These are phyloP conservation scores for Phaenicophaeus curvirostris DNA, from an alignment of 2,797 vertebrate species.

Conservation along the genomic window DNA sequence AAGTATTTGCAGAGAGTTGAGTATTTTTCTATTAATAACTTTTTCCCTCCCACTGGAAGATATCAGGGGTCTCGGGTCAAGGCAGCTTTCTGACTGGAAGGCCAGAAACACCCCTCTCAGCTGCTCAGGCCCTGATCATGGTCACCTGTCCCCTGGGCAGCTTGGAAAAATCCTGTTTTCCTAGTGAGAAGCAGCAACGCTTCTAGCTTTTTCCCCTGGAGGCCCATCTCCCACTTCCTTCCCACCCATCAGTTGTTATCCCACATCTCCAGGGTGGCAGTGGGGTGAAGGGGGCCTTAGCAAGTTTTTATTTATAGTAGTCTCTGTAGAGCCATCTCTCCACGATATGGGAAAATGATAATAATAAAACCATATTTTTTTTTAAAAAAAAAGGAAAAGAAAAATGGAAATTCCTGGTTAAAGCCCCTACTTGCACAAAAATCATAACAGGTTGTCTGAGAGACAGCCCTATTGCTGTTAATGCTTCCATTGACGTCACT, in stretches of 20 bases:
- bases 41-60: background rate
- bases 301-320: background rate
- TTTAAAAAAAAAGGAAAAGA: too few relatives aligned
- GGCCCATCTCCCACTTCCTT: background rate
- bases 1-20: background rate
- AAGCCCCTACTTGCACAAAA: background rate
- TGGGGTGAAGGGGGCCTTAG: background rate
- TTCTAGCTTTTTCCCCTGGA: background rate
- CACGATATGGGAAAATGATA: background rate
- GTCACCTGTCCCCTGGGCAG: background rate
- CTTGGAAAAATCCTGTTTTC: background rate
- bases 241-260: background rate
- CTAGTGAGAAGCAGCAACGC: background rate
- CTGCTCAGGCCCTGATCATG: background rate
- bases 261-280: rapidly evolving
- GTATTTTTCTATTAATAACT: constrained; percentile 29
- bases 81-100: background rate
- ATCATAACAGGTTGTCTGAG: constrained; percentile 32
- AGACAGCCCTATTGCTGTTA: constrained; percentile 21
- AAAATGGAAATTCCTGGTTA: constrained; percentile 33
- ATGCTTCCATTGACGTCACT: constrained; percentile 60
- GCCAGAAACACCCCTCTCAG: background rate
- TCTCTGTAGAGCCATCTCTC: background rate
- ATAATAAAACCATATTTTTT: too few relatives aligned
- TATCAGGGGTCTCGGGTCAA: background rate